phyloP scores from a whole-genome alignment of 1,140 invertebrate genomes.

The Glomeris maerens region DNA sequence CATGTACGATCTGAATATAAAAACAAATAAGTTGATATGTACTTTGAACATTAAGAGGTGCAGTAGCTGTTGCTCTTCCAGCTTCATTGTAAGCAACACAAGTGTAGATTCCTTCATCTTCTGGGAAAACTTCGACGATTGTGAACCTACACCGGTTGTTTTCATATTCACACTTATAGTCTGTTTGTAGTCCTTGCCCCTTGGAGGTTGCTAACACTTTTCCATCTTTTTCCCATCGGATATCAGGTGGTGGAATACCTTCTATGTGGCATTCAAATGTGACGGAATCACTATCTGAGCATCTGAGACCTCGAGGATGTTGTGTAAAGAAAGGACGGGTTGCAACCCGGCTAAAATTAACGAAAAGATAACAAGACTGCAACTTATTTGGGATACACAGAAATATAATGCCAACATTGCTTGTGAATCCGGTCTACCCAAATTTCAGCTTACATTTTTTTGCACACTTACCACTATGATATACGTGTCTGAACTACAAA shows the following conservation, averaged over 20 bases:
- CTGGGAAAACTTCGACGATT: conserved; percentile 61
- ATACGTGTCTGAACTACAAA: too few species aligned
- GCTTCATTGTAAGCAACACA: conserved; percentile 65
- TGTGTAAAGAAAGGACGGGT: conserved; percentile 53
- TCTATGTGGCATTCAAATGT: conserved; percentile 58
- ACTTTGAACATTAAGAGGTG: conserved; percentile 66
- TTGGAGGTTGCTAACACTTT: conserved; percentile 18
- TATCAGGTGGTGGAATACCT: conserved; percentile 41
- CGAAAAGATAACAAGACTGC: too few species aligned
- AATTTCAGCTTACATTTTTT: too few species aligned
- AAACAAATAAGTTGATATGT: too few species aligned
- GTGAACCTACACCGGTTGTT: conserved; percentile 50
- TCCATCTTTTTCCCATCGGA: conserved; percentile 64
- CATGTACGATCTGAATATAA: too few species aligned
- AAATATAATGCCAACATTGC: too few species aligned
- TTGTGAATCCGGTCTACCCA: too few species aligned
- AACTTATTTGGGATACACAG: too few species aligned
- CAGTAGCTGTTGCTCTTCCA: conserved; percentile 59
- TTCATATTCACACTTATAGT: too few species aligned
- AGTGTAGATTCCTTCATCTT: conserved; percentile 78
- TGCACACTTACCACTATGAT: too few species aligned
- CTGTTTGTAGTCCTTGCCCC: conserved; percentile 49
- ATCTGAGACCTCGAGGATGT: conserved; percentile 55
- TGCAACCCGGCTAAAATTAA: too few species aligned
- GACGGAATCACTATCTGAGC: conserved; percentile 62